These are phyloP conservation scores for Muscicapa striata DNA, from an alignment of 2,797 vertebrate species.

Conservation along the genomic window DNA sequence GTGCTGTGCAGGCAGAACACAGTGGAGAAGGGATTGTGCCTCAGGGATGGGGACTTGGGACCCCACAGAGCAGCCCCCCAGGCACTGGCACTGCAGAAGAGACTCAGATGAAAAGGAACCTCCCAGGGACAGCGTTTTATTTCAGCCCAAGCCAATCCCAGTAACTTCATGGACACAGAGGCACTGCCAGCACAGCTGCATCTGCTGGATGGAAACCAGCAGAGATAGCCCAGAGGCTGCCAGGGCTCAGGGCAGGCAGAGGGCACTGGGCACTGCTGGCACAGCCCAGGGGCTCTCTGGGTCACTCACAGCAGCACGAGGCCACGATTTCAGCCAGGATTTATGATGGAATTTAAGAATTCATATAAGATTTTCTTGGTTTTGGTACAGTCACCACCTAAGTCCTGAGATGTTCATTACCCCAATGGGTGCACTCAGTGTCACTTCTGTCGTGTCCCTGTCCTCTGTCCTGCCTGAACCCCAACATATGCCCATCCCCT, in stretches of 20 bases:
- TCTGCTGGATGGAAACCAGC: not conserved
- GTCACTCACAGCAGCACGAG: not conserved
- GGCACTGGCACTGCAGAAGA: not conserved
- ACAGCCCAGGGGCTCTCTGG: fast-evolving
- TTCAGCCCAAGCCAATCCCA: not conserved
- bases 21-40: fast-evolving
- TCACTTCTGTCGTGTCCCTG: not conserved
- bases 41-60: no score
- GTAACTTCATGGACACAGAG: not conserved
- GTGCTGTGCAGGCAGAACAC: fast-evolving
- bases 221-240: not conserved
- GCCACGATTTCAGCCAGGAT: not conserved
- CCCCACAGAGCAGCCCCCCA: fast-evolving
- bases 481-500: no score
- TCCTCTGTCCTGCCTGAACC: not conserved
- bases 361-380: fast-evolving
- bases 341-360: not conserved
- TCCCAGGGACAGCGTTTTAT: not conserved
- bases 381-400: not conserved
- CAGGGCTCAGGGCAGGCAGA: fast-evolving
- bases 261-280: not conserved
- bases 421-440: fast-evolving
- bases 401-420: not conserved
- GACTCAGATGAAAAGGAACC: not conserved
- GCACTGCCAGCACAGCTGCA: not conserved